Base-by-base conservation (phyloP, 2,888 invertebrate genomes). In the Apocheima hispidaria region DNA sequence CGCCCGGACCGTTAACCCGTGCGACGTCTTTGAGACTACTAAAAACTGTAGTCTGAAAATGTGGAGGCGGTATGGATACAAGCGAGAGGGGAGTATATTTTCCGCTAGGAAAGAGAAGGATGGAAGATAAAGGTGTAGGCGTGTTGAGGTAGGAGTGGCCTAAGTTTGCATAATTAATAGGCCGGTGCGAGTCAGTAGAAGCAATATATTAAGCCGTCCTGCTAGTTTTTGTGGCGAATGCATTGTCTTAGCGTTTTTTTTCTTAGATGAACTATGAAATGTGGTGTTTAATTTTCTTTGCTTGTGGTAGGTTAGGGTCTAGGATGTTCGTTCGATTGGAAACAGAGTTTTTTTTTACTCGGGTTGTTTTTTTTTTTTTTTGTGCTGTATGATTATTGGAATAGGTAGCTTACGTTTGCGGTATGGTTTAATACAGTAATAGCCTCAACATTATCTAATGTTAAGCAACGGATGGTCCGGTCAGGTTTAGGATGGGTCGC, bases 31-130 rank as follows among this genome's bases (percentile, higher is more conserved):
- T 82, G 74, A 78, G 79, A 75, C 84, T 81, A 92, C 92, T 92
- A 92, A 92, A 92, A 92, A 92, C 86, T 84, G 71, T 78, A 63
- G 69, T 72, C 85, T 85, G 86, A 84, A 84, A 84, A 82, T 74
- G 82, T 81, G 91, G 84, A 88, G 92, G 92, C 91, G 92, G 81
- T 77, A 69, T 86, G 83, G 77, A 79, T 70, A 64, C 38, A 81
- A 81, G 69, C 41, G 83, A 74, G 90, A 91, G 18, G 66, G 73
- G 69, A 28, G 73, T 87, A 87, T 21, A 38, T 1, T 18, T 63
- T 55, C 12, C 4, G 4, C 0, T 51, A 21, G 0, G 81, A 6
- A 4, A n/a, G 76, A 90, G 14, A 58, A 82, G 70, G 91, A 83
- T 12, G 68, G 66, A 12, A 40, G 75, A 71, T 52, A 43, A 64